These are phyloP conservation scores for Ichneumoninae sp. DNA, from an alignment of 2,888 invertebrate genomes.

Conservation along the genomic window DNA sequence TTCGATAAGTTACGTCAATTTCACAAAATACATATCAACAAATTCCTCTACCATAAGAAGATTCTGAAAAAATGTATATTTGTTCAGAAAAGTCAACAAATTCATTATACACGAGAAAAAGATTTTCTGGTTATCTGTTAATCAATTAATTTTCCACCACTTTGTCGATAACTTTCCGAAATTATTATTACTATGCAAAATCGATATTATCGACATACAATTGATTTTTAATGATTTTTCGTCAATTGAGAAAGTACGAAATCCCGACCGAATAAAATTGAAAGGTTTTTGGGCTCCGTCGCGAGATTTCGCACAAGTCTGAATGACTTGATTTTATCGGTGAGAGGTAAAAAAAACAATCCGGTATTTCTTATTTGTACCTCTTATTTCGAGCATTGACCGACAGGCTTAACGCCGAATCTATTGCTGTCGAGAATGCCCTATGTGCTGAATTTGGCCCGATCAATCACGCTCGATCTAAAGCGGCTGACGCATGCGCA, in stretches of 20 bases:
- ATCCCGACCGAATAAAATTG: not conserved
- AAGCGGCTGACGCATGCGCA: conserved; percentile 22
- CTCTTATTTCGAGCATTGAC: conserved; percentile 7
- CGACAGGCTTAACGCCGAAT: conserved; percentile 10
- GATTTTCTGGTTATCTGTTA: too few species aligned
- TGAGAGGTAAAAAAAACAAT: not conserved
- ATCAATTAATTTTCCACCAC: not conserved
- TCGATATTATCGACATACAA: too few species aligned
- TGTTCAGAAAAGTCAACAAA: too few species aligned
- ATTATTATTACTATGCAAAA: not conserved
- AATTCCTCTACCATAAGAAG: not conserved
- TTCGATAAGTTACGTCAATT: too few species aligned
- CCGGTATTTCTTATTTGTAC: not conserved
- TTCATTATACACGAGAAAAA: too few species aligned
- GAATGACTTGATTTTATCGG: not conserved
- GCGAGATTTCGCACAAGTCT: not conserved
- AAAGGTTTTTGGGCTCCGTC: not conserved
- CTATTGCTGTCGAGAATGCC: conserved; percentile 29
- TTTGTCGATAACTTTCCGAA: not conserved
- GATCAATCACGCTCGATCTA: conserved; percentile 13
- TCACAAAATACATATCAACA: too few species aligned
- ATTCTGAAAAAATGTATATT: not conserved
- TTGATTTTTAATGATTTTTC: not conserved
- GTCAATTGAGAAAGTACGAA: not conserved
- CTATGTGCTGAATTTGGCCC: conserved; percentile 15